Conservation (phyloP, 1,140 invertebrate genomes). For the Meloidogyne chitwoodi region DNA sequence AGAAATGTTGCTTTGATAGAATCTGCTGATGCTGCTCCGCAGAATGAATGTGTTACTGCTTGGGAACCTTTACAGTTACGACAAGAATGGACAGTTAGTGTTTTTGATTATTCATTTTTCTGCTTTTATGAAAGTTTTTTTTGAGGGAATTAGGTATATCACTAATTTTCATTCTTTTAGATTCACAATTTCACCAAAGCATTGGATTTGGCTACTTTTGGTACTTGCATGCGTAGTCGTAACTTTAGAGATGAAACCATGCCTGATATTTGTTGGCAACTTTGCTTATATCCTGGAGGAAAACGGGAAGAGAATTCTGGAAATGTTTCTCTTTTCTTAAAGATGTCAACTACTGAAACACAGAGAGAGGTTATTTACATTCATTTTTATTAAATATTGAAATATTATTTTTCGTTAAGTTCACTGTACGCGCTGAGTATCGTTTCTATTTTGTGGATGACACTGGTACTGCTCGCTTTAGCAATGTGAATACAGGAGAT, state of each 20-base stretch:
- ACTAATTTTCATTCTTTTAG: slow-evolving; percentile 34
- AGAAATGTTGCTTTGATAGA: neutral
- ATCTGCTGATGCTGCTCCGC: neutral
- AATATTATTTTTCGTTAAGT: slow-evolving; percentile 25
- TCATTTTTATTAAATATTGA: neutral
- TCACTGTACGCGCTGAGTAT: slow-evolving; percentile 58
- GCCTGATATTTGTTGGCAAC: slow-evolving; percentile 58
- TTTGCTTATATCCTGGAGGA: slow-evolving; percentile 57
- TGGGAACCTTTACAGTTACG: slow-evolving; percentile 48
- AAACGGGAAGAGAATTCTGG: slow-evolving; percentile 57
- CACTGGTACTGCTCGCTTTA: slow-evolving; percentile 37
- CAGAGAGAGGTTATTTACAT: slow-evolving; percentile 41
- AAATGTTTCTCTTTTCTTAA: slow-evolving; percentile 58
- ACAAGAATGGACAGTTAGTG: slow-evolving; percentile 53
- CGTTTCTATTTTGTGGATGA: slow-evolving; percentile 58
- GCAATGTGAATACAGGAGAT: slow-evolving; percentile 58
- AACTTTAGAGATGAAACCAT: slow-evolving; percentile 46
- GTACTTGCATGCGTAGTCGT: slow-evolving; percentile 52
- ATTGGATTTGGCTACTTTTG: slow-evolving; percentile 54
- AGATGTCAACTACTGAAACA: slow-evolving; percentile 56
- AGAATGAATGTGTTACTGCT: slow-evolving; percentile 46
- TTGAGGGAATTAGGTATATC: neutral
- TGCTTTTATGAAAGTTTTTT: neutral
- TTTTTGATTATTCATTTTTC: neutral
- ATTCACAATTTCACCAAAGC: slow-evolving; percentile 51